Conservation (phyloP, 2,888 invertebrate genomes). For the Macrophya annulata region DNA sequence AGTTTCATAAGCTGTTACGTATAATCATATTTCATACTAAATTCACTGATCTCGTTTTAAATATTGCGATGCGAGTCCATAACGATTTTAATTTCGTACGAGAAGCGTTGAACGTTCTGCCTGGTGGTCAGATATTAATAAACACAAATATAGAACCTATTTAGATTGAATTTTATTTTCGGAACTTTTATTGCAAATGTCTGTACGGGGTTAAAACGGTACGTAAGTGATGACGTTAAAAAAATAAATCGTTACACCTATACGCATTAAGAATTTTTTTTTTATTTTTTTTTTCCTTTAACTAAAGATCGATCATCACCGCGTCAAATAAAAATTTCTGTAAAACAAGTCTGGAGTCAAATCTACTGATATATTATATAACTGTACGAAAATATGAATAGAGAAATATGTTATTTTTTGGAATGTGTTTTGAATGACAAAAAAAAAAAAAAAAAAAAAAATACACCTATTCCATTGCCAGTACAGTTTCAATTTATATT, state of each 20-base stretch:
- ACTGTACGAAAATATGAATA: neutral
- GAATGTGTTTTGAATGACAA: constrained; percentile 10
- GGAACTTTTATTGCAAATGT: constrained; percentile 21
- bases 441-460: too few species aligned
- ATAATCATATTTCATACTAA: neutral
- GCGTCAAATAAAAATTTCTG: neutral
- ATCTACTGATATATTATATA: neutral
- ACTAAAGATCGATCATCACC: neutral
- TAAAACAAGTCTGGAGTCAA: neutral
- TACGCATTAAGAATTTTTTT: neutral
- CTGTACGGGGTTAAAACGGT: neutral
- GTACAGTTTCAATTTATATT: neutral
- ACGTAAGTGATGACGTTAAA: constrained; percentile 18
- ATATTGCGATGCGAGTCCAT: neutral
- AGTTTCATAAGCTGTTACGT: neutral
- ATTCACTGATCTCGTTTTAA: neutral
- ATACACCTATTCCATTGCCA: neutral
- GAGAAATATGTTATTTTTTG: neutral
- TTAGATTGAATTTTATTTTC: constrained; percentile 40
- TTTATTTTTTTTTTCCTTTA: neutral
- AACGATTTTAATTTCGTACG: neutral
- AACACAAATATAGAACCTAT: constrained; percentile 13
- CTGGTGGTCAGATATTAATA: constrained; percentile 27
- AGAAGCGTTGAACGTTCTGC: neutral
- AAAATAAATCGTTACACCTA: constrained; percentile 23